Evolutionary conservation across 2,113 vertebrate genomes (phyloP).

Genomic region (Oenanthe oenanthe): DNA sequence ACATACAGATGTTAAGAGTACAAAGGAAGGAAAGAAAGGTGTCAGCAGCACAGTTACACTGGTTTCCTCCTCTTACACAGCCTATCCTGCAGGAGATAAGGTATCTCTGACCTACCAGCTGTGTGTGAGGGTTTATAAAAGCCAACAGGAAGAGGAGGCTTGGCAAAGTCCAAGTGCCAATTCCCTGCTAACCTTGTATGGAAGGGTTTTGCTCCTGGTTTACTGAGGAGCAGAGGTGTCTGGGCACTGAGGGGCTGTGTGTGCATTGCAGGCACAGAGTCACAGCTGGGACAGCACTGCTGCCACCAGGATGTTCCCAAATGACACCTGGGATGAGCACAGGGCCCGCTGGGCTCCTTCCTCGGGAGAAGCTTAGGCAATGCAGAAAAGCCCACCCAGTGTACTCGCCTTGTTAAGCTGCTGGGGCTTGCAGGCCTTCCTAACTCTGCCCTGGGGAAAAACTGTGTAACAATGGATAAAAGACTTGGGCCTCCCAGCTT

Average conservation of each 20-base stretch:
- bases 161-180: neutral
- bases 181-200: neutral
- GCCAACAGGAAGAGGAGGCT: rapidly evolving
- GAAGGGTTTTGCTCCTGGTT: neutral
- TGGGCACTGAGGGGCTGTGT: rapidly evolving
- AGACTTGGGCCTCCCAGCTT: conserved; percentile 52
- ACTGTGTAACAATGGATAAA: conserved; percentile 61
- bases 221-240: neutral
- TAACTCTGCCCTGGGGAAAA: conserved; percentile 44
- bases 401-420: conserved; percentile 44
- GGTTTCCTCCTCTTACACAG: neutral
- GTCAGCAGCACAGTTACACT: neutral
- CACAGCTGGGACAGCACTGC: neutral
- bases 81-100: neutral
- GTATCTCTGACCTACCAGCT: neutral
- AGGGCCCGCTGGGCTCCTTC: neutral
- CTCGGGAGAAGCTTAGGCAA: conserved; percentile 20
- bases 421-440: conserved; percentile 49
- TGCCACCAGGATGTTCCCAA: neutral
- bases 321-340: neutral
- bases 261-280: neutral
- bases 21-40: neutral
- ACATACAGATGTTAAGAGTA: neutral
- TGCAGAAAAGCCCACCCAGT: conserved; percentile 51
- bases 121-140: neutral